A percentile compares a stretch with the other conserved stretches of the same genome.
phyloP scores from a whole-genome alignment of 2,797 vertebrate species.

The Pseudocheirus occidentalis region DNA sequence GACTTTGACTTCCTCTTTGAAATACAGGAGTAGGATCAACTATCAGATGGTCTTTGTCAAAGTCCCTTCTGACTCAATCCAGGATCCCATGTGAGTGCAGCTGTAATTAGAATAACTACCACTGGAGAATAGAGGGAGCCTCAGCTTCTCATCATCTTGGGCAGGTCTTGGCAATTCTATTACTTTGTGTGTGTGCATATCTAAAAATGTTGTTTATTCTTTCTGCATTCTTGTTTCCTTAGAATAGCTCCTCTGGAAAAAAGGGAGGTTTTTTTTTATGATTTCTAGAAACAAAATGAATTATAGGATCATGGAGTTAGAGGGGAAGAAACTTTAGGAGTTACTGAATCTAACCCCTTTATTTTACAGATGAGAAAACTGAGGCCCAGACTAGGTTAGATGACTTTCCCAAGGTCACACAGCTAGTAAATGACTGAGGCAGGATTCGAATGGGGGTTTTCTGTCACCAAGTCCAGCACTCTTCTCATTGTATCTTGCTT shows the following conservation, averaged over 20 bases:
- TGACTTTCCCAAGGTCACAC: neutral
- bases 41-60: neutral
- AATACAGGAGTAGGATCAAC: neutral
- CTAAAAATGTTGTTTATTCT: neutral
- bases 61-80: neutral
- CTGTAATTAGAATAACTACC: neutral
- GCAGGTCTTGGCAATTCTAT: neutral
- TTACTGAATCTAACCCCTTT: neutral
- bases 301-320: neutral
- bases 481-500: neutral
- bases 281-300: neutral
- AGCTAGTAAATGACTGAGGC: neutral
- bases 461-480: neutral
- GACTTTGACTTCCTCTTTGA: neutral
- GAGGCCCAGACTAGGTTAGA: neutral
- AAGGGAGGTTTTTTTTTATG: neutral
- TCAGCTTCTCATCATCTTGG: neutral
- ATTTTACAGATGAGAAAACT: neutral
- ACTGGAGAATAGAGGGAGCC: neutral
- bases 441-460: neutral
- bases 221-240: neutral
- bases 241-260: neutral
- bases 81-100: neutral
- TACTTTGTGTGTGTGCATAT: neutral
- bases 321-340: neutral